A percentile compares a stretch with the other conserved stretches of the same genome.
phyloP scores from a whole-genome alignment of 2,113 vertebrate species.

The Paratilapia polleni region DNA sequence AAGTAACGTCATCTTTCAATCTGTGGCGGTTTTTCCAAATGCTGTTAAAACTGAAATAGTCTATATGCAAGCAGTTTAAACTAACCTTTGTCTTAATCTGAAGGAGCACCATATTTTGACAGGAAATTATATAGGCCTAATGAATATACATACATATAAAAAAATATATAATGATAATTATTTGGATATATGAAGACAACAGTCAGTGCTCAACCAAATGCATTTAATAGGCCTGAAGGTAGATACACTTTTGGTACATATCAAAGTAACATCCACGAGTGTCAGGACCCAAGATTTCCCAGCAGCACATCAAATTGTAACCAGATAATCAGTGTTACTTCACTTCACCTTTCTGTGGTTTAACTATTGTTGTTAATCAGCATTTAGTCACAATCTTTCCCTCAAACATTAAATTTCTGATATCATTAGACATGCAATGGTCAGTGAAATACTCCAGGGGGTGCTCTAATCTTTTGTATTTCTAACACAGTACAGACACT shows the following conservation, averaged over 20 bases:
- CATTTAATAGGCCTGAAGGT: no score
- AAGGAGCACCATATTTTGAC: no score
- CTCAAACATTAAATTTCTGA: no score
- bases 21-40: neutral
- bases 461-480: neutral
- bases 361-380: neutral
- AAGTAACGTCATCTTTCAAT: neutral
- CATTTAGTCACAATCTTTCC: neutral
- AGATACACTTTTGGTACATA: no score
- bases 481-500: neutral
- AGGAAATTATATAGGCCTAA: neutral
- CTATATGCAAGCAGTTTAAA: no score
- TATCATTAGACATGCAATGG: neutral
- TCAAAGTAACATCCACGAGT: no score
- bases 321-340: neutral
- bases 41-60: neutral
- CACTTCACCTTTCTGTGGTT: neutral
- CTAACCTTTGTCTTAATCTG: no score
- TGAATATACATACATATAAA: neutral
- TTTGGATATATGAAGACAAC: neutral
- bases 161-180: neutral
- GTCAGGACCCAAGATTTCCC: neutral
- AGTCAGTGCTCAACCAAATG: neutral
- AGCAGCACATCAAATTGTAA: neutral
- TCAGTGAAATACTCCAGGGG: conserved; percentile 6